These are phyloP conservation scores for Microctonus hyperodae DNA, from an alignment of 2,888 invertebrate species.

Conservation along the genomic window DNA sequence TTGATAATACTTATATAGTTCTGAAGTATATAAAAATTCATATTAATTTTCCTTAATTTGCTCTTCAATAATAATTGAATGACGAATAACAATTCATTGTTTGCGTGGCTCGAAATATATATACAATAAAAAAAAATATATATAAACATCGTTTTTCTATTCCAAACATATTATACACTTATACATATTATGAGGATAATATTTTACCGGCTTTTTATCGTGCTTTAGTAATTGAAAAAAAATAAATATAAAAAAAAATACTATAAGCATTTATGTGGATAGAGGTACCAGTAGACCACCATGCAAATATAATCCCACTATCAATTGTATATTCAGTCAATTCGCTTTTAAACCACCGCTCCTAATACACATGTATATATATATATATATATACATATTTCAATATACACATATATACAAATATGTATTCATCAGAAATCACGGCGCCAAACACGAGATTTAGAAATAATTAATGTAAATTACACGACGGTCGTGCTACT, in stretches of 20 bases:
- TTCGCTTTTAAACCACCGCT: background rate
- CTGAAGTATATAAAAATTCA: too few species aligned
- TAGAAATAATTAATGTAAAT: conserved; percentile 54
- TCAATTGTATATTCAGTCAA: background rate
- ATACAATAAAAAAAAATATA: too few species aligned
- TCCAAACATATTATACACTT: too few species aligned
- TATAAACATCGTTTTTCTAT: too few species aligned
- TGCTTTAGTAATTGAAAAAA: background rate
- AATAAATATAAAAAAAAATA: background rate
- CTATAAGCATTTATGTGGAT: background rate
- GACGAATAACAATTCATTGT: too few species aligned
- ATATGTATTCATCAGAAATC: conserved; percentile 28
- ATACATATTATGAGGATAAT: conserved; percentile 8
- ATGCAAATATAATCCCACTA: background rate
- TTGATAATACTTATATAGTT: too few species aligned
- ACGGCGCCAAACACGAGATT: conserved; percentile 40
- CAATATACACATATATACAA: background rate
- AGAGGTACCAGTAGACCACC: background rate
- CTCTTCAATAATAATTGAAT: conserved; percentile 22
- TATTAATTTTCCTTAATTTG: too few species aligned
- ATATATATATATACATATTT: conserved; percentile 10
- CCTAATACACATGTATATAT: background rate
- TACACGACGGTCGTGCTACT: conserved; percentile 48
- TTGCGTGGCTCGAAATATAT: too few species aligned
- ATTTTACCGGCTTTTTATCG: background rate